phyloP scores from a whole-genome alignment of 2,888 invertebrate species.

The Noctuana brunneofusca region DNA sequence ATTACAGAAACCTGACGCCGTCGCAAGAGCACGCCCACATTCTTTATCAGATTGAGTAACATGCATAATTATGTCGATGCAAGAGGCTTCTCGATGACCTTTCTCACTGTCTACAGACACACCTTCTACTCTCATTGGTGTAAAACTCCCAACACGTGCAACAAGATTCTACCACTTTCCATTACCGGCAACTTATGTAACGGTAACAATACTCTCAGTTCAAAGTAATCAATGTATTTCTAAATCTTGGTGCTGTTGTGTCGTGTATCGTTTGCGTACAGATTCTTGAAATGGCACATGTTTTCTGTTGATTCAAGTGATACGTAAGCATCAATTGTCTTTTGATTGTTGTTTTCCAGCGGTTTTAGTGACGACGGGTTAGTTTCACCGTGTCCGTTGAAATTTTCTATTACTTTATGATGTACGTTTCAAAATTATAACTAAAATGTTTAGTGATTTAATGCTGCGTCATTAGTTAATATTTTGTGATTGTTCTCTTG shows the following conservation, averaged over 20 bases:
- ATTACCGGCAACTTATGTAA: not conserved
- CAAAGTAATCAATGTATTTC: conserved; percentile 13
- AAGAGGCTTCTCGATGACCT: conserved; percentile 30
- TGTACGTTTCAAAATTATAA: not conserved
- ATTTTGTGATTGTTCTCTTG: too few species aligned
- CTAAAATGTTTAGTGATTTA: too few species aligned
- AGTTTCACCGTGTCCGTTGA: not conserved
- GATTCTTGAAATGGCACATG: conserved; percentile 2
- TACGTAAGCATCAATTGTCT: conserved; percentile 18
- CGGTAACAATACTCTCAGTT: not conserved
- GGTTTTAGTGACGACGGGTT: not conserved
- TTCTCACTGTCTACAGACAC: conserved; percentile 27
- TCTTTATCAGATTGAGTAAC: conserved; percentile 26
- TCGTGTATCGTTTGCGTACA: not conserved
- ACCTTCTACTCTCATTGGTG: conserved; percentile 24
- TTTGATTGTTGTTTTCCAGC: conserved; percentile 1
- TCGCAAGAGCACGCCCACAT: conserved; percentile 9
- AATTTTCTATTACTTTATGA: not conserved
- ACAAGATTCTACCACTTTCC: not conserved
- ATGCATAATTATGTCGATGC: conserved; percentile 28
- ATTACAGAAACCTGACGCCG: not conserved
- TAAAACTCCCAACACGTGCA: not conserved
- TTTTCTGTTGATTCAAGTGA: conserved; percentile 27
- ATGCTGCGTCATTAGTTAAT: too few species aligned
- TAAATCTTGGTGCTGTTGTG: conserved; percentile 2